Evolutionary conservation across 2,888 invertebrate species (phyloP).

Genomic region (Macrophya alboannulata): DNA sequence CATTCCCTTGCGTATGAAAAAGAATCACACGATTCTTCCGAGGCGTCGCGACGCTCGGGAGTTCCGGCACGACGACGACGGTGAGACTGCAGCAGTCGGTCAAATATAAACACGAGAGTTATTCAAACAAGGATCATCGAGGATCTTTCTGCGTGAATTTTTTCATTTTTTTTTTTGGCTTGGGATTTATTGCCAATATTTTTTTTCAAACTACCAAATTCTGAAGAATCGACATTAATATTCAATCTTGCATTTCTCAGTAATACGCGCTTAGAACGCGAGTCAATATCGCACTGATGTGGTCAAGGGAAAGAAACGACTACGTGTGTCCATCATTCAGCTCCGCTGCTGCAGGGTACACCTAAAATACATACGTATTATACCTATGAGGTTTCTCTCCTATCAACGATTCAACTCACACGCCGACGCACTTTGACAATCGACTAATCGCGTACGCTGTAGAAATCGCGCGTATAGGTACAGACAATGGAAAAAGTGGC

Average conservation of each 20-base stretch:
- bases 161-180: background rate
- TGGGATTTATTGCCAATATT: background rate
- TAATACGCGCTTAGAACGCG: conserved; percentile 25
- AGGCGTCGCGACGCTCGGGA: conserved; percentile 33
- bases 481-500: conserved; percentile 14
- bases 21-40: conserved; percentile 32
- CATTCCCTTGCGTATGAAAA: conserved; percentile 44
- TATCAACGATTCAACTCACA: conserved; percentile 46
- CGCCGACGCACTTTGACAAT: conserved; percentile 47
- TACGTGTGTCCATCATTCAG: conserved; percentile 1
- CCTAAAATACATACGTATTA: background rate
- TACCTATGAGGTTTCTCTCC: conserved; percentile 27
- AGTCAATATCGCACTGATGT: background rate
- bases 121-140: background rate
- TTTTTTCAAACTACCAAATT: conserved; percentile 14
- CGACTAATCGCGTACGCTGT: conserved; percentile 42
- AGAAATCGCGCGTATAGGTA: conserved; percentile 37
- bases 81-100: conserved; percentile 23
- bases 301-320: background rate
- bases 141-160: background rate
- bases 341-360: background rate
- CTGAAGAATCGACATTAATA: conserved; percentile 33
- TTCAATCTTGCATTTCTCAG: conserved; percentile 35
- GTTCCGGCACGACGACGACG: conserved; percentile 14
- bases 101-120: background rate